Evolutionary conservation across 64 coral and sea anemone species (phyloP), one percentile per base, ranked within the genome.

Genomic region (Anthopleura sola): DNA sequence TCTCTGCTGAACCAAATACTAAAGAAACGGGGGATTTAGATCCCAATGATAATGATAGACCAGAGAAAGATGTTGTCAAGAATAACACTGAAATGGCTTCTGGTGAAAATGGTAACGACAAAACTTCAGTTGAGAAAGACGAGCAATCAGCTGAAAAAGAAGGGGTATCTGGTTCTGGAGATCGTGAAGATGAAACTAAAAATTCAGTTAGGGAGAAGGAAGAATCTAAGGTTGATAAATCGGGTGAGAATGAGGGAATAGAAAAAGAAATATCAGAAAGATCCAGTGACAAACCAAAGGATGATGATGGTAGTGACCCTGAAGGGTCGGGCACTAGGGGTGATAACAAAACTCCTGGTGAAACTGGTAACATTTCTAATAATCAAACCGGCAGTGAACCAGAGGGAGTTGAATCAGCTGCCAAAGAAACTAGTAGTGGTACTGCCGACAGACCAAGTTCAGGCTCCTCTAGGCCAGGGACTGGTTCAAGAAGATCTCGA

Each of bases 381-480:
- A 29, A 71, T 71, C 11, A 71, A 33, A 71, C 5, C 10, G 66
- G 12, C 2, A 3, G 66, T 71, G 29, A 71, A 31, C 12, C 16
- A 34, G 15, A 6, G 0, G 16, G 12, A 71, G 66, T 34, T 71
- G 13, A 71, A 36, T 1, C 29, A 12, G 28, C 29, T 48, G 16
- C 76, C 11, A 37, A 79, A 19, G 37, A 47, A 20, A 20, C 76
- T 79, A 44, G 31, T 23, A 37, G 19, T 19, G 20, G 9, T 48
- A 3, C 37, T 79, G 76, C 36, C 2, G 8, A 47, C 32, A 66
- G 84, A 28, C 36, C 62, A 49, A 62, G 34, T 38, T 89, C 87
- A 37, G n/a, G 79, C 8, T 47, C 21, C 15, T 32, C 46, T 53
- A 83, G 60, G 47, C 78, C 87, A 54, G 80, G 79, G 54, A 82